Evolutionary conservation across 53 echinoderm and acorn worm genomes (phyloP).

Genomic region (Hippasteria phrygiana): DNA sequence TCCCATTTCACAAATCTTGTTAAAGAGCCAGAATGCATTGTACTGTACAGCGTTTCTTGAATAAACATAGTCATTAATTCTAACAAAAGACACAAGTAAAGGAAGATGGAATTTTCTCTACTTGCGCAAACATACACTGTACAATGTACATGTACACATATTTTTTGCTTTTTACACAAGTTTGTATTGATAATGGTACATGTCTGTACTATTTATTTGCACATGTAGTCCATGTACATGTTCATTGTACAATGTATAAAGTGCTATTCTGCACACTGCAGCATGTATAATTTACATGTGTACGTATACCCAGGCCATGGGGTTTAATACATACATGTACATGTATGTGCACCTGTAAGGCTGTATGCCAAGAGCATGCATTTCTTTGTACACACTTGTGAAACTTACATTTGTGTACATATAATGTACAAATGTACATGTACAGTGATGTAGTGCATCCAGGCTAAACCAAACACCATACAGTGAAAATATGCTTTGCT

Average conservation of each 20-base stretch:
- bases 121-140: too few species aligned
- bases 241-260: background rate
- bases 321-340: background rate
- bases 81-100: too few species aligned
- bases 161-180: background rate
- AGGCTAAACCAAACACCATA: background rate
- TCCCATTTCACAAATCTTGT: background rate
- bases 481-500: background rate
- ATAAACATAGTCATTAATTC: too few species aligned
- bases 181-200: background rate
- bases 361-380: background rate
- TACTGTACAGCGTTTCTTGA: background rate
- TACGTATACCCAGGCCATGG: background rate
- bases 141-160: background rate
- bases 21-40: background rate
- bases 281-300: background rate
- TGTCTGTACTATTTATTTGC: background rate
- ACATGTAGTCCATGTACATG: too few species aligned
- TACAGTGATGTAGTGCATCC: background rate
- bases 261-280: too few species aligned
- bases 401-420: too few species aligned
- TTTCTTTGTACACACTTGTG: background rate
- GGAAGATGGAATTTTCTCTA: too few species aligned
- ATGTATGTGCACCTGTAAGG: background rate
- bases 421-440: conserved; percentile 1